These are phyloP conservation scores for Eupleurogrammus muticus DNA, from an alignment of 2,797 vertebrate species.

Conservation along the genomic window DNA sequence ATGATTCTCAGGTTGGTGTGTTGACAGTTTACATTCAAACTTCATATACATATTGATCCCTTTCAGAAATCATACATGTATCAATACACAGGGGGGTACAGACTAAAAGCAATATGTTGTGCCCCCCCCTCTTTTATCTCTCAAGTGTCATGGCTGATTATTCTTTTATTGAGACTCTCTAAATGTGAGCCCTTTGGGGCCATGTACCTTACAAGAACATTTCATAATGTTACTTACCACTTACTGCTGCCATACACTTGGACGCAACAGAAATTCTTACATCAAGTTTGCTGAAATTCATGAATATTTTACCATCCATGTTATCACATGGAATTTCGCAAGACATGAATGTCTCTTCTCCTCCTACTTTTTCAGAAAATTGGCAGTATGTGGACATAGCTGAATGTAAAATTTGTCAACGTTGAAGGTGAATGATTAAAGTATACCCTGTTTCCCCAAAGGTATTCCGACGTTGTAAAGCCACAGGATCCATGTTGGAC, in stretches of 20 bases:
- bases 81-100: conserved; percentile 14
- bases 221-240: conserved; percentile 31
- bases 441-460: conserved; percentile 57
- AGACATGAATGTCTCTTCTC: neutral
- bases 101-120: conserved; percentile 54
- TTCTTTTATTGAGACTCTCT: conserved; percentile 36
- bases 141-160: conserved; percentile 41
- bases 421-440: conserved; percentile 3
- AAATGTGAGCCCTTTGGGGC: conserved; percentile 17
- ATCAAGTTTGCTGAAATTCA: conserved; percentile 21
- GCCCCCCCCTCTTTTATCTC: conserved; percentile 17
- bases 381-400: neutral
- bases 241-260: neutral
- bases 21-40: conserved; percentile 12
- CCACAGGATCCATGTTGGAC: conserved; percentile 88
- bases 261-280: conserved; percentile 24
- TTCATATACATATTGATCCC: conserved; percentile 7
- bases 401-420: neutral
- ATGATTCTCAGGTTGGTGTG: conserved; percentile 89
- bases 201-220: conserved; percentile 20
- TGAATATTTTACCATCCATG: conserved; percentile 40
- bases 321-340: conserved; percentile 15
- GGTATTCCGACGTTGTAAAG: conserved; percentile 82
- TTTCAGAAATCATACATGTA: neutral
- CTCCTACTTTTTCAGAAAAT: neutral